Evolutionary conservation across 2,888 invertebrate genomes (phyloP).

Genomic region (Drosophila anomelani): DNA sequence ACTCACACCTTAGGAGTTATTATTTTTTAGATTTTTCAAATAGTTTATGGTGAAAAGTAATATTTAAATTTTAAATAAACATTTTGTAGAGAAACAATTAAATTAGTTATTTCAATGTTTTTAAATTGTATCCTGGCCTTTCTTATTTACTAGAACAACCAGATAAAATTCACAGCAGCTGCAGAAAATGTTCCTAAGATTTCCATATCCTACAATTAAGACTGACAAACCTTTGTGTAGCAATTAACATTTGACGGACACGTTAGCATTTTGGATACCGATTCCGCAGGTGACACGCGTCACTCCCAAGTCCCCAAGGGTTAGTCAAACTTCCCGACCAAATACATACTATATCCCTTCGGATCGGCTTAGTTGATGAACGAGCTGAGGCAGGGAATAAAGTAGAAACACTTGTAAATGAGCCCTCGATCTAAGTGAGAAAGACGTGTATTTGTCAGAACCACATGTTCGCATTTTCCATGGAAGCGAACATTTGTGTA

Average conservation of each 20-base stretch:
- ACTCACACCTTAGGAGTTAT: neutral
- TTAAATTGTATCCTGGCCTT: neutral
- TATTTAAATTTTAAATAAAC: neutral
- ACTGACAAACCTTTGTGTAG: slow-evolving; percentile 34
- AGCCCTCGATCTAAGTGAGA: slow-evolving; percentile 37
- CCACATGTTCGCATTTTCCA: slow-evolving; percentile 49
- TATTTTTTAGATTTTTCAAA: neutral
- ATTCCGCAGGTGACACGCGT: slow-evolving; percentile 46
- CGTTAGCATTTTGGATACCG: slow-evolving; percentile 13
- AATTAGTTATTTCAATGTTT: no score
- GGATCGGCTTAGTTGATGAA: slow-evolving; percentile 13
- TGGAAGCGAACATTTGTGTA: slow-evolving; percentile 49
- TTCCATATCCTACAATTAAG: slow-evolving; percentile 20
- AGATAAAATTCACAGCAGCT: slow-evolving; percentile 8
- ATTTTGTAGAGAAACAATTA: no score
- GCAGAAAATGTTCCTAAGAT: neutral
- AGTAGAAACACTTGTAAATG: slow-evolving; percentile 49
- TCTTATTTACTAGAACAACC: neutral
- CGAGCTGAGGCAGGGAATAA: slow-evolving; percentile 8
- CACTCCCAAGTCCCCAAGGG: slow-evolving; percentile 32
- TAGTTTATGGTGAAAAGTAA: neutral
- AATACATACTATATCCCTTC: slow-evolving; percentile 21
- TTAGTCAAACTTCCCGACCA: slow-evolving; percentile 14
- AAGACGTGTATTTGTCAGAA: slow-evolving; percentile 45
- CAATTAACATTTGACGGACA: slow-evolving; percentile 37